Percentiles rank a stretch among this genome's conserved stretches.
These are phyloP conservation scores for Kryptolebias marmoratus DNA, from an alignment of 2,113 vertebrate species.

Conservation along the genomic window DNA sequence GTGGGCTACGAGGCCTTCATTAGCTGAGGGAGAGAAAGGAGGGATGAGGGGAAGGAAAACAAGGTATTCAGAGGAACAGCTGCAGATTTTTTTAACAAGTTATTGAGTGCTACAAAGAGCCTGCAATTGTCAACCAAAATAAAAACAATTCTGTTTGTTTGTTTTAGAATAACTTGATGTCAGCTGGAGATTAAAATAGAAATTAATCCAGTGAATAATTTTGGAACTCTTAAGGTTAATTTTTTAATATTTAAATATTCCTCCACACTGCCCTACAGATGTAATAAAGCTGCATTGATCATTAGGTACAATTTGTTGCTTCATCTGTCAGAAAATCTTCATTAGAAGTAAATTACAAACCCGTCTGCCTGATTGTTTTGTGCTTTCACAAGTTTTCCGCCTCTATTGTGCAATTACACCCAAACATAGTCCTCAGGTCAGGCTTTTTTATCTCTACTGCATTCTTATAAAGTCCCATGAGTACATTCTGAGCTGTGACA, in stretches of 20 bases:
- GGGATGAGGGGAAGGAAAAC: slow-evolving; percentile 76
- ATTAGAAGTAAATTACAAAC: too few species aligned
- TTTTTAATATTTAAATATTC: background rate
- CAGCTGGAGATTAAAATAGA: slow-evolving; percentile 6
- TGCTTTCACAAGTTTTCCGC: too few species aligned
- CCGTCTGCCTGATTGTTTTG: too few species aligned
- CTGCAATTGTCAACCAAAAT: slow-evolving; percentile 34
- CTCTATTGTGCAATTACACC: too few species aligned
- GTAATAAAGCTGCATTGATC: too few species aligned
- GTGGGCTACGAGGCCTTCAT: slow-evolving; percentile 93
- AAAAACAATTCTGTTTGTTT: slow-evolving; percentile 22
- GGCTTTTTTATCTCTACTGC: too few species aligned
- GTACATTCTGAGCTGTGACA: too few species aligned
- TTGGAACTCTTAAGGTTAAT: background rate
- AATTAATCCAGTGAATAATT: background rate
- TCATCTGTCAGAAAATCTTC: background rate
- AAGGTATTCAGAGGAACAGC: slow-evolving; percentile 79
- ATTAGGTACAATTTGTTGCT: too few species aligned
- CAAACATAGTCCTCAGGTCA: too few species aligned
- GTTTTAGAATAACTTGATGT: slow-evolving; percentile 28
- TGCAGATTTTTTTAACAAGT: slow-evolving; percentile 49
- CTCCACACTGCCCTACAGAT: background rate
- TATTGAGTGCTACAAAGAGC: slow-evolving; percentile 39
- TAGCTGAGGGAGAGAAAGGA: slow-evolving; percentile 80
- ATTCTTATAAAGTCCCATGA: too few species aligned